Evolutionary conservation across 2,888 invertebrate species (phyloP).

Genomic region (Drosophila demipolita): DNA sequence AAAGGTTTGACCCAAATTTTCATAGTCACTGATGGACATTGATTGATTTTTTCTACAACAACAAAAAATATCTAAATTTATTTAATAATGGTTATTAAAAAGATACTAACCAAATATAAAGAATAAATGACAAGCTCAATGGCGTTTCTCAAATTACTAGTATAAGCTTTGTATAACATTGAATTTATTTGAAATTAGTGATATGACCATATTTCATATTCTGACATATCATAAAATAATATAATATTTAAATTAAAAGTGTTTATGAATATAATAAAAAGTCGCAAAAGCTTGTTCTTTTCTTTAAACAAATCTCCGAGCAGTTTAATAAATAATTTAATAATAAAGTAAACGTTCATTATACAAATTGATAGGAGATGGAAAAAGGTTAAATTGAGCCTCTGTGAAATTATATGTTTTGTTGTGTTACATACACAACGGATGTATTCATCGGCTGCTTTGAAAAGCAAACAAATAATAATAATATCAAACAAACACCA

Average conservation of each 20-base stretch:
- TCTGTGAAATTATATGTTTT: background rate
- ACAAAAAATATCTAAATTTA: background rate
- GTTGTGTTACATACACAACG: slow-evolving; percentile 41
- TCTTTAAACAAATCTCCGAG: background rate
- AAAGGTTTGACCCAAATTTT: slow-evolving; percentile 61
- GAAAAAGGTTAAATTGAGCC: background rate
- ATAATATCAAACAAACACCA: slow-evolving; percentile 15
- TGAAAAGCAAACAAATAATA: slow-evolving; percentile 41
- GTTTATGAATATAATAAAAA: background rate
- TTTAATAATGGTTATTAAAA: slow-evolving; percentile 15
- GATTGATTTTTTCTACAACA: slow-evolving; percentile 44
- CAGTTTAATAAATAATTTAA: background rate
- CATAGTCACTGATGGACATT: slow-evolving; percentile 58
- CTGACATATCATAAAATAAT: background rate
- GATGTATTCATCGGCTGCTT: slow-evolving; percentile 34
- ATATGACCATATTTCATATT: background rate
- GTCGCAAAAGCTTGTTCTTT: background rate
- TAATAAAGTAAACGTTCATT: slow-evolving; percentile 6
- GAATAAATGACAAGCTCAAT: background rate
- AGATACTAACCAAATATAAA: background rate
- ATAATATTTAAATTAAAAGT: background rate
- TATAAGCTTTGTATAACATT: background rate
- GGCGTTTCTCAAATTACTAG: background rate
- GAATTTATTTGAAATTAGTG: background rate
- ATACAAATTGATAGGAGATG: background rate